Percentiles rank a stretch among this genome's conserved stretches.
Conservation (phyloP, 2,888 invertebrate species). For the Cerastoderma edule region DNA sequence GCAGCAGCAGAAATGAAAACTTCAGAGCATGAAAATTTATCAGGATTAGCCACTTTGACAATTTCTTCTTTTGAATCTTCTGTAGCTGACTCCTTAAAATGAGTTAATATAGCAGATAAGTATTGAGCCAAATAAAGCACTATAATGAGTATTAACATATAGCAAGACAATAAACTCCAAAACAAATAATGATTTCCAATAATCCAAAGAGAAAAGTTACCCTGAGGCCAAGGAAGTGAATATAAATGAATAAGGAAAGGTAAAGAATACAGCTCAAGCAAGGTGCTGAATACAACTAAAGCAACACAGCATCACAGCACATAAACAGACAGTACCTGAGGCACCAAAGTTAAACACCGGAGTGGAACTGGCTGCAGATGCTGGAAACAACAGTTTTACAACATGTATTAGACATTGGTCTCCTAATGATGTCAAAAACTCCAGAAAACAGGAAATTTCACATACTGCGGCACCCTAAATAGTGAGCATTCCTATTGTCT, state of each 20-base stretch:
- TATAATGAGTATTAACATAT: background rate
- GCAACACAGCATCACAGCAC: conserved; percentile 2
- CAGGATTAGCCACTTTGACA: no score
- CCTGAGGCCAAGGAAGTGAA: background rate
- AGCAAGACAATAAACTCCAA: no score
- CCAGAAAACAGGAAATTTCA: background rate
- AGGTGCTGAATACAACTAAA: no score
- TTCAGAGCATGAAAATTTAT: no score
- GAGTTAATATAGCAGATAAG: no score
- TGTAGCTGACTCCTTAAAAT: no score
- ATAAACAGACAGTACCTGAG: conserved; percentile 34
- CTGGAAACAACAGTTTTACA: conserved; percentile 17
- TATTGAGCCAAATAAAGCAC: background rate
- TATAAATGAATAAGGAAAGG: background rate
- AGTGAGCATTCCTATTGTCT: no score
- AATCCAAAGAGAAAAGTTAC: background rate
- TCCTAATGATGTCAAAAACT: background rate
- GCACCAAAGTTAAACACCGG: conserved; percentile 49
- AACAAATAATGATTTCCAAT: background rate
- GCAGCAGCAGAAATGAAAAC: no score
- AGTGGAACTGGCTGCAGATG: conserved; percentile 24
- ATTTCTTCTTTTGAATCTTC: no score
- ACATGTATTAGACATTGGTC: conserved; percentile 4
- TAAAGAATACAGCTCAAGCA: conserved; percentile 3
- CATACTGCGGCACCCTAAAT: no score